These are phyloP conservation scores for Thripadectes ignobilis DNA, from an alignment of 2,797 vertebrate genomes.

Conservation along the genomic window DNA sequence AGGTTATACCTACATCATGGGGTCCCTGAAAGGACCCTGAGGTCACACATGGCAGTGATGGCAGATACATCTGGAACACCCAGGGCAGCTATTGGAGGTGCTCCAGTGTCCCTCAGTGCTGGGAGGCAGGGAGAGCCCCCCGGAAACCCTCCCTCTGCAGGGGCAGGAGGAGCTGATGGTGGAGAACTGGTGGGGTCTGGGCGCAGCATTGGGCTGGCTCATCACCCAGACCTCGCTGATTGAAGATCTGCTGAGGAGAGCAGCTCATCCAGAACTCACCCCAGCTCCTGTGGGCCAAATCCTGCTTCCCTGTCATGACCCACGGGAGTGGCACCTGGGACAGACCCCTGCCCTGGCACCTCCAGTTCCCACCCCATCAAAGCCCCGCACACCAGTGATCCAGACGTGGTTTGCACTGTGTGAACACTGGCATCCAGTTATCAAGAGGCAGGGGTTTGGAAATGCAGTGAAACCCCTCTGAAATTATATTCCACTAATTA, in stretches of 20 bases:
- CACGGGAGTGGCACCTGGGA: fast-evolving
- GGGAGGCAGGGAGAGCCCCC: background rate
- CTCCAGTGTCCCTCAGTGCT: background rate
- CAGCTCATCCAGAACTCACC: background rate
- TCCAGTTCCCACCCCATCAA: fast-evolving
- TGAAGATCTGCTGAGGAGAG: background rate
- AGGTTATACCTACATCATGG: background rate
- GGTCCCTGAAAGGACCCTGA: fast-evolving
- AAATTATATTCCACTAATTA: conserved; percentile 5
- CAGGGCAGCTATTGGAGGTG: background rate
- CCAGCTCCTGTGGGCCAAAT: background rate
- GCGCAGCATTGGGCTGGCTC: fast-evolving
- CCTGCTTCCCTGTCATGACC: background rate
- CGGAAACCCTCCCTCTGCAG: background rate
- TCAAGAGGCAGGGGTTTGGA: background rate
- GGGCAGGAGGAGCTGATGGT: background rate
- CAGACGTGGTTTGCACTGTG: background rate
- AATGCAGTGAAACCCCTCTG: background rate
- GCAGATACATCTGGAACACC: background rate
- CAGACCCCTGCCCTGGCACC: background rate
- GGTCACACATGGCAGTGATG: fast-evolving
- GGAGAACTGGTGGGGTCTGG: background rate
- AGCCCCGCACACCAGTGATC: background rate
- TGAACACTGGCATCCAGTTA: background rate
- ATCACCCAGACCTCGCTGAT: background rate